Evolutionary conservation across 2,888 invertebrate genomes (phyloP), one percentile per base, ranked within the genome.

Genomic region (Zaprionus lineosus): DNA sequence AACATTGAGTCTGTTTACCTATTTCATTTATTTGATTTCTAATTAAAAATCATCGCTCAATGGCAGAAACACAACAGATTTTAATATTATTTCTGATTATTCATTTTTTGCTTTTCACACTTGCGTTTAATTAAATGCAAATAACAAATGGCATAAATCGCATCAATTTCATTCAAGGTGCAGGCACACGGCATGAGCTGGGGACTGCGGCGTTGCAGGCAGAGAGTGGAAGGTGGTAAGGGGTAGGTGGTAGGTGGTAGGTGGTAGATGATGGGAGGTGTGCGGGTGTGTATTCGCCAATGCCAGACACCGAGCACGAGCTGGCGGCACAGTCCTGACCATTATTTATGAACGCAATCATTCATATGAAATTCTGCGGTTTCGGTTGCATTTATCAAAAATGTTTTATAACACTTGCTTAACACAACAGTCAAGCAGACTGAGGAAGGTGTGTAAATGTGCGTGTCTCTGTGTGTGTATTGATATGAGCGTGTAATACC

Each of bases 351-450:
- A 62, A 66, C 60, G 85, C 83, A 81, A 81, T 81, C 83, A 85
- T 83, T 81, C 85, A 81, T 85, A 71, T 75, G 71, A 85, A 79
- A 81, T 85, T 83, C 71, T 85, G 81, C 71, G 81, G 81, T 85
- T 74, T 44, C 68, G 59, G 75, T 61, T 65, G 76, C 83, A 81
- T 81, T 81, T 81, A 81, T 85, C 85, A 74, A 63, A 74, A 78
- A 83, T 75, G 73, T 79, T 81, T 84, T 79, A 83, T 83, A 85
- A 74, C 82, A 82, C 78, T 81, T 67, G 67, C 65, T 75, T 75
- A 70, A 74, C 72, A 62, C 31, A 33, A 24, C 41, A 57, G 26
- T n/a, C n/a, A n/a, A n/a, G n/a, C n/a, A n/a, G n/a, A n/a, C n/a
- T n/a, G n/a, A n/a, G n/a, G n/a, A n/a, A n/a, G n/a, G 16, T 36